Conservation (phyloP, 1,140 invertebrate species). For the Rhysida immarginata region DNA sequence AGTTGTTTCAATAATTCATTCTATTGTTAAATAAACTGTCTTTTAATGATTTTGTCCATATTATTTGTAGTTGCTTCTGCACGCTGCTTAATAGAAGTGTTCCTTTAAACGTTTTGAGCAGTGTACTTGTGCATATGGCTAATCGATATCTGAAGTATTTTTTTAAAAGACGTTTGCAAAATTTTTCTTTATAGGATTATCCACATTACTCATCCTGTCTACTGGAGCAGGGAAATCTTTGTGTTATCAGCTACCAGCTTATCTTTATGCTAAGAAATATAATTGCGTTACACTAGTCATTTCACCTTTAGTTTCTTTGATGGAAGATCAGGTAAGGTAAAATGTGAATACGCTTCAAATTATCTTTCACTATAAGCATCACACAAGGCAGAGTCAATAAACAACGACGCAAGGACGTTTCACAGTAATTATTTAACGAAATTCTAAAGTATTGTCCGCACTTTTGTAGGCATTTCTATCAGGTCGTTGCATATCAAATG, state of each 20-base stretch:
- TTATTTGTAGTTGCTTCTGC: not conserved
- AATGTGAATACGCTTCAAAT: too few species aligned
- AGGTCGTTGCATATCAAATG: too few species aligned
- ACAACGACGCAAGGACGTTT: too few species aligned
- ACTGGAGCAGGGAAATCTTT: slow-evolving; percentile 91
- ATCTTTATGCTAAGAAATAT: slow-evolving; percentile 50
- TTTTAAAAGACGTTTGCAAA: not conserved
- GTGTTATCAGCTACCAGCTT: slow-evolving; percentile 88
- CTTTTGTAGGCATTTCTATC: too few species aligned
- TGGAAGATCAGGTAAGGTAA: slow-evolving; percentile 80
- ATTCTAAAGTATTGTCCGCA: too few species aligned
- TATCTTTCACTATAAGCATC: too few species aligned
- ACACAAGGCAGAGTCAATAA: too few species aligned
- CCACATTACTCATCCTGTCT: slow-evolving; percentile 73
- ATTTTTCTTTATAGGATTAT: slow-evolving; percentile 38
- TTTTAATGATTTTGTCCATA: too few species aligned
- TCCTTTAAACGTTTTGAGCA: too few species aligned
- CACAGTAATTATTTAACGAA: too few species aligned
- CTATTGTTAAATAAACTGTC: not conserved
- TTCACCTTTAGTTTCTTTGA: slow-evolving; percentile 82
- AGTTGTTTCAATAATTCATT: not conserved
- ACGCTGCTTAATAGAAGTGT: not conserved
- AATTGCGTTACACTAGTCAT: slow-evolving; percentile 65
- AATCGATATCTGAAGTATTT: too few species aligned
- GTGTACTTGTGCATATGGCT: too few species aligned